A percentile compares a stretch with the other conserved stretches of the same genome.
Conservation (phyloP, 2,888 invertebrate species). For the Acanthopleura granulata region DNA sequence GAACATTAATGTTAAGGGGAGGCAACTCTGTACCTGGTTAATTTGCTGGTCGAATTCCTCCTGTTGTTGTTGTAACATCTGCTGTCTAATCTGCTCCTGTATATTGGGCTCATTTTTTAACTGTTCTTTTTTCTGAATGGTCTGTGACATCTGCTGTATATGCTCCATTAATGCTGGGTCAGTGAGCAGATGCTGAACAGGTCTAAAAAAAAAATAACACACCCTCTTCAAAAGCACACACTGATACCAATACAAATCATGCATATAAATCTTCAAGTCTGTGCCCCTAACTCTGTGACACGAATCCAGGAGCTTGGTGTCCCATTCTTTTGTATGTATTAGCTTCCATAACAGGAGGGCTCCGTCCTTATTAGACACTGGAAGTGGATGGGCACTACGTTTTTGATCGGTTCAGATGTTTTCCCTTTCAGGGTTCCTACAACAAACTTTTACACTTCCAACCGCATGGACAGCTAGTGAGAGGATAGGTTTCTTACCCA, state of each 20-base stretch:
- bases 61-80: constrained; percentile 69
- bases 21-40: constrained; percentile 36
- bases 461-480: background rate
- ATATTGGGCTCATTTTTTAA: constrained; percentile 47
- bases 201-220: background rate
- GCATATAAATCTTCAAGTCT: too few relatives aligned
- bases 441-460: too few relatives aligned
- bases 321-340: too few relatives aligned
- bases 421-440: too few relatives aligned
- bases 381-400: too few relatives aligned
- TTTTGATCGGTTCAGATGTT: too few relatives aligned
- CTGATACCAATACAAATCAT: too few relatives aligned
- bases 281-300: too few relatives aligned
- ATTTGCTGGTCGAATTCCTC: constrained; percentile 61
- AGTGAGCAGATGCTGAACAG: constrained; percentile 74
- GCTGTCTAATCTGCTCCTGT: constrained; percentile 50
- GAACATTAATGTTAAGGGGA: too few relatives aligned
- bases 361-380: too few relatives aligned
- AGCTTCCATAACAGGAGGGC: too few relatives aligned
- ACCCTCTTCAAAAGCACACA: too few relatives aligned
- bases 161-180: constrained; percentile 92
- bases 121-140: constrained; percentile 64
- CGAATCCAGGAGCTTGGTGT: background rate
- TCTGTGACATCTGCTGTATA: constrained; percentile 77
- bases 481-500: background rate